Percentiles rank a stretch among this genome's conserved stretches.
Conservation (phyloP, 2,113 vertebrate species). For the Rhabdomys dilectus region DNA sequence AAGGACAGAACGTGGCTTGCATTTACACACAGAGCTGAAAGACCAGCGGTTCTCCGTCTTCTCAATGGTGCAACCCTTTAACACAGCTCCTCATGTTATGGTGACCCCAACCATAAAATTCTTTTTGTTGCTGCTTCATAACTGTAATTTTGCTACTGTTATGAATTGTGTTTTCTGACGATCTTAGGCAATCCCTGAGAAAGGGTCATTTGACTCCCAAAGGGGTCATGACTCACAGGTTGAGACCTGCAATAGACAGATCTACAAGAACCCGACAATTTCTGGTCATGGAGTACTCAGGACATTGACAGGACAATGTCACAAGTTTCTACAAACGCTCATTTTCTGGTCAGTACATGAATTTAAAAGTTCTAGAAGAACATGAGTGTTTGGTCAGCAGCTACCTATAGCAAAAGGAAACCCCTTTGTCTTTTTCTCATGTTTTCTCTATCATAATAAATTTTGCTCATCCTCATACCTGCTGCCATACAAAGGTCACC, state of each 20-base stretch:
- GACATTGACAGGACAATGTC: not conserved
- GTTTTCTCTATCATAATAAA: not conserved
- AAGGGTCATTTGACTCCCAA: not conserved
- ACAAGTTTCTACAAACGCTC: not conserved
- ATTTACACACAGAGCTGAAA: not conserved
- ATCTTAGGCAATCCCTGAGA: not conserved
- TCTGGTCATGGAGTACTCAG: not conserved
- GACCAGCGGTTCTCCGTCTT: not conserved
- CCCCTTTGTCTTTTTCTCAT: not conserved
- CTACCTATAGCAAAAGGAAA: not conserved
- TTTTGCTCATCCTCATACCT: not conserved
- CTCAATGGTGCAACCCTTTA: not conserved
- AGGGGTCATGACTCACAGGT: not conserved
- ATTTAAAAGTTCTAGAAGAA: slow-evolving; percentile 36
- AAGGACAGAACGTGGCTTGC: not conserved
- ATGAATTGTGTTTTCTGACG: not conserved
- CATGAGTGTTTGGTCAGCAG: not conserved
- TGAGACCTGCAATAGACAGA: not conserved
- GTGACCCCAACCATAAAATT: not conserved
- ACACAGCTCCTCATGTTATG: not conserved
- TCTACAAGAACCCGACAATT: not conserved
- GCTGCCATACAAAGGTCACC: not conserved
- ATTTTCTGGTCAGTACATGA: slow-evolving; percentile 16
- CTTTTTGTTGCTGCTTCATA: not conserved
- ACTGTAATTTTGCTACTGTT: not conserved